Conservation (phyloP, 2,888 invertebrate genomes). For the Troglohyphantes excavatus region DNA sequence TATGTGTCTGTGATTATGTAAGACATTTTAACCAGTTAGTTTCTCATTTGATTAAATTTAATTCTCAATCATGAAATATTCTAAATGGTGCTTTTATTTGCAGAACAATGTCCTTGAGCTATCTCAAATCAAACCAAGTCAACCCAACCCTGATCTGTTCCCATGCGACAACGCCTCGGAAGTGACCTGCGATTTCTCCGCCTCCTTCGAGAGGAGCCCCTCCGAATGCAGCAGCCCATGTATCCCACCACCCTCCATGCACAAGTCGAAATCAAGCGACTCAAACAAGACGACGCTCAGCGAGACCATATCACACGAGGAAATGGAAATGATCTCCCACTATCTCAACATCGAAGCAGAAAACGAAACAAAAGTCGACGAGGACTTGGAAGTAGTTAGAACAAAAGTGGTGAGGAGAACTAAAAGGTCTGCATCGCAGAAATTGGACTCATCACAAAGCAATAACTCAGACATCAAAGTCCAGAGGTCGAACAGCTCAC, state of each 20-base stretch:
- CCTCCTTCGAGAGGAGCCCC: slow-evolving; percentile 17
- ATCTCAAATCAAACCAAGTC: neutral
- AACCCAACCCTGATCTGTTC: slow-evolving; percentile 23
- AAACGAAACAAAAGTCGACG: slow-evolving; percentile 12
- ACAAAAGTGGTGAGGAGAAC: slow-evolving; percentile 72
- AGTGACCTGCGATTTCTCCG: slow-evolving; percentile 61
- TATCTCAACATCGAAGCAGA: slow-evolving; percentile 69
- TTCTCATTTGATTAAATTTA: neutral
- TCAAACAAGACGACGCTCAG: neutral
- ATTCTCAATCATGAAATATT: neutral
- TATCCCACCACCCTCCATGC: neutral
- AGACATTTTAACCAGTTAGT: too few relatives aligned
- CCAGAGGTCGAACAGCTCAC: slow-evolving; percentile 20
- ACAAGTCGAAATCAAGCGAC: slow-evolving; percentile 38
- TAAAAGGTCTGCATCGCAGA: slow-evolving; percentile 52
- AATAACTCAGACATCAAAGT: neutral
- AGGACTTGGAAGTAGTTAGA: slow-evolving; percentile 71
- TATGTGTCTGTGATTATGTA: neutral
- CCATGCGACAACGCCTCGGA: slow-evolving; percentile 68
- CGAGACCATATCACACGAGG: slow-evolving; percentile 20
- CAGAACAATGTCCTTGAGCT: neutral
- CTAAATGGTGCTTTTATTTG: neutral
- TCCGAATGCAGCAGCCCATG: slow-evolving; percentile 7
- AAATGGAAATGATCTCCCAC: slow-evolving; percentile 64
- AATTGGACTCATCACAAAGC: neutral